Percentiles rank a stretch among this genome's conserved stretches.
Conservation (phyloP, 1,140 invertebrate genomes). For the Trichoplusia ni region DNA sequence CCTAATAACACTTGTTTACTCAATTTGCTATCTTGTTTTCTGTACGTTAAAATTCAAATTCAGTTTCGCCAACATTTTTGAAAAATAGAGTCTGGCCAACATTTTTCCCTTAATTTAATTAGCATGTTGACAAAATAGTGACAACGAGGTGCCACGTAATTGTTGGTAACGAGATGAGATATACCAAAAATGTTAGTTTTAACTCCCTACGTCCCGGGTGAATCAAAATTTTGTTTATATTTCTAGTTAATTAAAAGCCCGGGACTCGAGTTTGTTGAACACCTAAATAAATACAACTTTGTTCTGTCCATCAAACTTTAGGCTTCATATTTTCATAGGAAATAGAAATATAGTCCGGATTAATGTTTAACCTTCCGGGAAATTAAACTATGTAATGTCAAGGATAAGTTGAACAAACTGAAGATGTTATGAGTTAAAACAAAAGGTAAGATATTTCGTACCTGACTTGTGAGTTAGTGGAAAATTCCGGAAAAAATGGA, state of each 20-base stretch:
- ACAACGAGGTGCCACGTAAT: not conserved
- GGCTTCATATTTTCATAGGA: too few species aligned
- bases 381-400: too few species aligned
- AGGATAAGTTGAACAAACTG: too few species aligned
- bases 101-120: not conserved
- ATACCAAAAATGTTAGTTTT: not conserved
- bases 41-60: not conserved
- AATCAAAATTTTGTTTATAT: not conserved
- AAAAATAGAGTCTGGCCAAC: not conserved
- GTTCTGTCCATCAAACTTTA: too few species aligned
- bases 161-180: not conserved
- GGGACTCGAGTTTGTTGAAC: not conserved
- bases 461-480: too few species aligned
- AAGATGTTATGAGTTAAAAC: too few species aligned
- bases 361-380: too few species aligned
- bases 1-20: not conserved
- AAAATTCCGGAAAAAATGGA: too few species aligned
- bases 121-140: constrained; percentile 9
- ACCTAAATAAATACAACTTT: too few species aligned
- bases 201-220: not conserved
- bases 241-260: not conserved
- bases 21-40: constrained; percentile 12
- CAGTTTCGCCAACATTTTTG: not conserved
- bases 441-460: too few species aligned
- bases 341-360: too few species aligned